A percentile compares a stretch with the other conserved stretches of the same genome.
These are phyloP conservation scores for Zosterops borbonicus DNA, from an alignment of 2,113 vertebrate species.

Conservation along the genomic window DNA sequence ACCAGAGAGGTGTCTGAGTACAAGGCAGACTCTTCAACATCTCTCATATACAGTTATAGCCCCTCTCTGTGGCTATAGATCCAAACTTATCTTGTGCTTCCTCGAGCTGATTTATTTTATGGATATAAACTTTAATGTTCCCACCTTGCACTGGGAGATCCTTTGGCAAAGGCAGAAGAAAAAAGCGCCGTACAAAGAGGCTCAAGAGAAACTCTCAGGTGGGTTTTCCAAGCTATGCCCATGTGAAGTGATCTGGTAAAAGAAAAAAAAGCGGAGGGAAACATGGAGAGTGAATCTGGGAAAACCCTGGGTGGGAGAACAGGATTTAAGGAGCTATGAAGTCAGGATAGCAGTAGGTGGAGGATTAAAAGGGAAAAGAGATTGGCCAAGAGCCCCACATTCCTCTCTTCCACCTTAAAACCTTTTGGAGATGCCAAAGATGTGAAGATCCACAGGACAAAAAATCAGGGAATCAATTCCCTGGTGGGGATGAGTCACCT, in stretches of 20 bases:
- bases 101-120: neutral
- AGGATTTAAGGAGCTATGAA: neutral
- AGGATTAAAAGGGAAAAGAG: neutral
- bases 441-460: neutral
- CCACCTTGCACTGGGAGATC: neutral
- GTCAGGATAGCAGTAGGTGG: neutral
- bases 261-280: neutral
- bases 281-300: neutral
- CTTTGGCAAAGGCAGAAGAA: neutral
- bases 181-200: accelerated
- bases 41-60: neutral
- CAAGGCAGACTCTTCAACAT: neutral
- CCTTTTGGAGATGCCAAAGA: neutral
- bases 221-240: neutral
- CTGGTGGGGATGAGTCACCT: neutral
- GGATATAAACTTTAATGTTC: neutral
- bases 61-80: neutral
- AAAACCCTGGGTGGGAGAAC: neutral
- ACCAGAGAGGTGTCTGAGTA: accelerated
- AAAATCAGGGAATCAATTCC: neutral
- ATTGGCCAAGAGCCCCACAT: neutral
- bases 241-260: neutral
- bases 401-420: neutral
- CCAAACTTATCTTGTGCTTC: neutral
- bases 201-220: neutral